A percentile compares a stretch with the other conserved stretches of the same genome.
These are phyloP conservation scores for Thunnus thynnus DNA, from an alignment of 2,113 vertebrate species.

Conservation along the genomic window DNA sequence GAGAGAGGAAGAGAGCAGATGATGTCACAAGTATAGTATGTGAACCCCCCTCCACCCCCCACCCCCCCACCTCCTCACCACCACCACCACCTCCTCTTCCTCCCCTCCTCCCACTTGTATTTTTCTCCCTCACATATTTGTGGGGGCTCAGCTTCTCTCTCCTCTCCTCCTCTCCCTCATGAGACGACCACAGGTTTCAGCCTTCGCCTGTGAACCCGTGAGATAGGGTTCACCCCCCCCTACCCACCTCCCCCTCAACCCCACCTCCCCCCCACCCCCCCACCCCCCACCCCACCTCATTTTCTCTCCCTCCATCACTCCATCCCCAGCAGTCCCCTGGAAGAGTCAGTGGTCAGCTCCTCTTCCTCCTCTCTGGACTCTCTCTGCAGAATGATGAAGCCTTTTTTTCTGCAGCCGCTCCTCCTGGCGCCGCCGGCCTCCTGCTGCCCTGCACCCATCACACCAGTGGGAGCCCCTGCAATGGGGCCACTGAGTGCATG, in stretches of 20 bases:
- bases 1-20: conserved; percentile 53
- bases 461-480: not conserved
- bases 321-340: conserved; percentile 20
- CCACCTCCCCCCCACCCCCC: not conserved
- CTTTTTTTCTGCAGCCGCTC: conserved; percentile 13
- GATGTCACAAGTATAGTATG: conserved; percentile 85
- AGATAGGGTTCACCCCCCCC: not conserved
- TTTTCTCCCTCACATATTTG: conserved; percentile 70
- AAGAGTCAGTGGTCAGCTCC: conserved; percentile 47
- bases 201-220: conserved; percentile 29
- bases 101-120: conserved; percentile 40
- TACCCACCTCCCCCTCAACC: no score
- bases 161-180: not conserved
- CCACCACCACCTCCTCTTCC: conserved; percentile 10
- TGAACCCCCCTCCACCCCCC: conserved; percentile 45
- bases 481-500: not conserved
- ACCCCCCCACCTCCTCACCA: conserved; percentile 7
- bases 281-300: not conserved
- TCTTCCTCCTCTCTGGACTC: conserved; percentile 37
- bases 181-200: conserved; percentile 35
- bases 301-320: conserved; percentile 37
- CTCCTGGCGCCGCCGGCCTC: conserved; percentile 15
- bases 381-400: conserved; percentile 34
- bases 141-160: conserved; percentile 52
- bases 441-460: conserved; percentile 17